Evolutionary conservation across 2,888 invertebrate species (phyloP).

Genomic region (Lypha dubia): DNA sequence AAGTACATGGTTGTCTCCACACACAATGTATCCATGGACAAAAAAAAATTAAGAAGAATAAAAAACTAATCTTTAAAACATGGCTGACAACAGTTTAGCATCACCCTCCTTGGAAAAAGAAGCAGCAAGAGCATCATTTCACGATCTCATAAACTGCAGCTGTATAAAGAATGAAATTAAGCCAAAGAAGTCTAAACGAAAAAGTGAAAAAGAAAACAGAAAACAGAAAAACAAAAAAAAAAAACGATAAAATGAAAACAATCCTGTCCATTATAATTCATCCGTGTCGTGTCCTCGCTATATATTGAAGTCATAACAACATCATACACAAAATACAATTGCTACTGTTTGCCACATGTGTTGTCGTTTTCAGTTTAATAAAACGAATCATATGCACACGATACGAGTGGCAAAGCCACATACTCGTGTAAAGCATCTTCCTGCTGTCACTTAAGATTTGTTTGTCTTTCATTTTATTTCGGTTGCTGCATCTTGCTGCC

Average conservation of each 20-base stretch:
- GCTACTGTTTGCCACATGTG: constrained; percentile 80
- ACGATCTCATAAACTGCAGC: constrained; percentile 62
- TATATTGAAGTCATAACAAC: constrained; percentile 71
- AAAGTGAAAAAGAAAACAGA: background rate
- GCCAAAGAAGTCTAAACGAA: background rate
- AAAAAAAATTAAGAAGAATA: background rate
- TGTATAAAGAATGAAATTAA: constrained; percentile 44
- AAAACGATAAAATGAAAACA: constrained; percentile 47
- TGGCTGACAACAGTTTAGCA: constrained; percentile 65
- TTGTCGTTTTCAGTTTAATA: constrained; percentile 23
- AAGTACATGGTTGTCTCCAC: constrained; percentile 37
- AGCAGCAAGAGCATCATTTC: constrained; percentile 36
- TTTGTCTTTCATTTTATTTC: constrained; percentile 55
- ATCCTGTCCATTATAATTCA: constrained; percentile 70
- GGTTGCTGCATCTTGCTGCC: constrained; percentile 10
- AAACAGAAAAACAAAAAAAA: background rate
- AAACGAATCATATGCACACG: constrained; percentile 67
- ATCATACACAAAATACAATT: constrained; percentile 79
- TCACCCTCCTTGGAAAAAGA: constrained; percentile 47
- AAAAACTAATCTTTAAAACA: constrained; percentile 30
- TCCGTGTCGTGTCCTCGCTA: constrained; percentile 79
- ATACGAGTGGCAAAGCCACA: constrained; percentile 60
- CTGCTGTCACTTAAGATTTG: constrained; percentile 56
- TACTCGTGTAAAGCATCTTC: constrained; percentile 66
- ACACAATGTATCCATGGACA: constrained; percentile 35